phyloP scores from a whole-genome alignment of 2,113 vertebrate genomes.

The Setophaga kirtlandii region DNA sequence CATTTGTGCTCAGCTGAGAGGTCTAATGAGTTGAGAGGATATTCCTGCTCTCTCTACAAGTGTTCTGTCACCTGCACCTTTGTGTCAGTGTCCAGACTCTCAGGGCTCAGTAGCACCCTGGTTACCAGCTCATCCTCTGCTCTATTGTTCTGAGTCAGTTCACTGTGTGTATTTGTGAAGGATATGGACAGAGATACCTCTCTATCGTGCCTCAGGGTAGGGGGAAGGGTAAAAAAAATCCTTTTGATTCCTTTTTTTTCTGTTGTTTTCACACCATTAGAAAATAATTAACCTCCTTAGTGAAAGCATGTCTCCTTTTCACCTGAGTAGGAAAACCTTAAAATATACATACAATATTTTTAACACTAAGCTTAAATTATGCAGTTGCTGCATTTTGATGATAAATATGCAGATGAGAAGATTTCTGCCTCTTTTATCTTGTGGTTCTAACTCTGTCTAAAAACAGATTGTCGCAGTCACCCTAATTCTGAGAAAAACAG shows the following conservation, averaged over 20 bases:
- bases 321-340: slow-evolving; percentile 72
- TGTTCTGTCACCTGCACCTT: not conserved
- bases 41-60: not conserved
- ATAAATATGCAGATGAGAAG: slow-evolving; percentile 73
- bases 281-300: slow-evolving; percentile 78
- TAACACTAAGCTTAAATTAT: slow-evolving; percentile 77
- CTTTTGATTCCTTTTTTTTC: slow-evolving; percentile 57
- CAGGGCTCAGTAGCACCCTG: not conserved
- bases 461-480: slow-evolving; percentile 71
- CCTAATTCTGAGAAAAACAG: slow-evolving; percentile 71
- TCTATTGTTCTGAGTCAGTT: not conserved
- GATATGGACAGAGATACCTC: slow-evolving; percentile 3
- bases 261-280: slow-evolving; percentile 71
- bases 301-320: slow-evolving; percentile 72
- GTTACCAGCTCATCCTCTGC: fast-evolving
- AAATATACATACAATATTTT: slow-evolving; percentile 75
- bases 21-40: not conserved
- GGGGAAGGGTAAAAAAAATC: slow-evolving; percentile 55
- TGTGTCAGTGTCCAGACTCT: not conserved
- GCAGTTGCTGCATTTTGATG: slow-evolving; percentile 74
- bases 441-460: slow-evolving; percentile 64
- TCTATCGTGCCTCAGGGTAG: not conserved
- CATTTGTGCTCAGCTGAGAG: not conserved
- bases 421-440: slow-evolving; percentile 57
- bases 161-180: not conserved